A percentile compares a stretch with the other conserved stretches of the same genome.
phyloP scores from a whole-genome alignment of 2,888 invertebrate genomes.

The Netelia melanura region DNA sequence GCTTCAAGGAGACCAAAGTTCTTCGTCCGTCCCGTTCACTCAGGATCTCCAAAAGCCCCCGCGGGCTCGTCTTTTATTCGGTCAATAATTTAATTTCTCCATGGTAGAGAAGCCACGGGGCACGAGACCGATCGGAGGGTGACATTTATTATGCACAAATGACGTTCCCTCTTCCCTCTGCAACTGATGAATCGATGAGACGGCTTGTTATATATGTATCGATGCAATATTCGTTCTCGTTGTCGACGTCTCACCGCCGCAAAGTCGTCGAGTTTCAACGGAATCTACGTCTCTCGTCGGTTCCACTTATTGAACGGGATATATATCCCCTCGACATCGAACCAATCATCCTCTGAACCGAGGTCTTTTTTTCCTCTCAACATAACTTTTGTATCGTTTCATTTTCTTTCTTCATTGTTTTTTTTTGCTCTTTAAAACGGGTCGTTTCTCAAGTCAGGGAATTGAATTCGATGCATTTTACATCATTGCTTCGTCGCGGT shows the following conservation, averaged over 20 bases:
- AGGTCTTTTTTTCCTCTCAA: not conserved
- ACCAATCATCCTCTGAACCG: not conserved
- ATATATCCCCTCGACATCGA: not conserved
- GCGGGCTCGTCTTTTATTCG: slow-evolving; percentile 43
- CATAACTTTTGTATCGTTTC: not conserved
- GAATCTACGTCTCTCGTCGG: not conserved
- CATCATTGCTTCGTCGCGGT: not conserved
- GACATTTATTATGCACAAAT: slow-evolving; percentile 60
- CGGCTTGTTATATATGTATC: slow-evolving; percentile 12
- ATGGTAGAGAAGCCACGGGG: slow-evolving; percentile 30
- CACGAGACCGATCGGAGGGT: slow-evolving; percentile 32
- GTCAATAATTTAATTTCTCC: slow-evolving; percentile 71
- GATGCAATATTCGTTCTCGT: not conserved
- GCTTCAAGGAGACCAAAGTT: slow-evolving; percentile 46
- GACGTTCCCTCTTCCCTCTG: not conserved
- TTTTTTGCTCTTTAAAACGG: not conserved
- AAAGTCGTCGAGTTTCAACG: not conserved
- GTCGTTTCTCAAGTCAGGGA: not conserved
- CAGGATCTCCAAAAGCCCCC: slow-evolving; percentile 13
- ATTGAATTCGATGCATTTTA: not conserved
- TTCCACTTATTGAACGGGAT: not conserved
- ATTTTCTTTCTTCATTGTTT: not conserved
- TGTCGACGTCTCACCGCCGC: not conserved
- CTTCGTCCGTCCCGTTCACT: slow-evolving; percentile 25
- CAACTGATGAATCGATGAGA: slow-evolving; percentile 41